phyloP scores from a whole-genome alignment of 2,797 vertebrate genomes.

The Enteromius viviparus region DNA sequence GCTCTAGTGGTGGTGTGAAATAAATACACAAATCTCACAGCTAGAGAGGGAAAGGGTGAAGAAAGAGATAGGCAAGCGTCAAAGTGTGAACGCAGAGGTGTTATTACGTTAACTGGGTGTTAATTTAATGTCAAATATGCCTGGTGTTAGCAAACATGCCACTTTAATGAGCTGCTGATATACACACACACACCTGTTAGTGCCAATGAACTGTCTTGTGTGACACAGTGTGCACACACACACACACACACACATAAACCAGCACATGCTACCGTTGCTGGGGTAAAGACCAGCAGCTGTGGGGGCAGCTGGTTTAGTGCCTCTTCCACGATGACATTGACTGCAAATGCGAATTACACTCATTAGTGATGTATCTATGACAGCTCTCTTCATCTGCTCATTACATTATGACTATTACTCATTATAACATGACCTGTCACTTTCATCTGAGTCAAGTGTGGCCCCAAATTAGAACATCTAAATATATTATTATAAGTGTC shows the following conservation, averaged over 20 bases:
- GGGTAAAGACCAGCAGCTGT: constrained; percentile 38
- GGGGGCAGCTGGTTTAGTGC: constrained; percentile 43
- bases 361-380: constrained; percentile 29
- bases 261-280: constrained; percentile 9
- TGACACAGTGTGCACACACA: neutral
- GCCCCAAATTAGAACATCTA: constrained; percentile 11
- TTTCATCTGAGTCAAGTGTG: constrained; percentile 22
- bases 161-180: constrained; percentile 57
- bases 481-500: constrained; percentile 22
- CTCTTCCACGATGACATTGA: constrained; percentile 31
- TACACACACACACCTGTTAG: constrained; percentile 36
- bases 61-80: constrained; percentile 1
- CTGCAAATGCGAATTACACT: constrained; percentile 37
- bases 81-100: constrained; percentile 40
- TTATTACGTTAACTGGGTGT: constrained; percentile 75
- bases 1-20: constrained; percentile 5
- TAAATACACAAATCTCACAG: constrained; percentile 20
- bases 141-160: constrained; percentile 60
- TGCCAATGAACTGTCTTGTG: constrained; percentile 34
- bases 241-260: constrained; percentile 6
- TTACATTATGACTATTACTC: constrained; percentile 30
- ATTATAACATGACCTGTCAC: constrained; percentile 14
- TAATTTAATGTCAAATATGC: constrained; percentile 73
- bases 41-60: neutral
- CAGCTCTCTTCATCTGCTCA: constrained; percentile 23